A percentile compares a stretch with the other conserved stretches of the same genome.
Evolutionary conservation across 1,140 invertebrate species (phyloP).

Genomic region (Linepithema humile): DNA sequence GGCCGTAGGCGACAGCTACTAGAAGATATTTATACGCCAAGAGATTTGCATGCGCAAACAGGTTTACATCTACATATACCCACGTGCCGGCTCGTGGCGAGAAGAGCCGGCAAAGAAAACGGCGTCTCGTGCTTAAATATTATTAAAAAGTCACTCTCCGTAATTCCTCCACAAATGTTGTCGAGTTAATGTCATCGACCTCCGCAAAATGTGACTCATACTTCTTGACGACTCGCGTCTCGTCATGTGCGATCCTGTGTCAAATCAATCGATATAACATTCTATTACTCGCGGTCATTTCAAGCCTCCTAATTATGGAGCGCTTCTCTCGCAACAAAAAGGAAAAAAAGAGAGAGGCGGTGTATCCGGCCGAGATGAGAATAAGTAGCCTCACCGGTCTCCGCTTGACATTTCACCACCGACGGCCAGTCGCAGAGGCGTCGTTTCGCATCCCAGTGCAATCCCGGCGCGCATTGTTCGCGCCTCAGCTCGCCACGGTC

Average conservation of each 20-base stretch:
- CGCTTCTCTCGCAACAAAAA: neutral
- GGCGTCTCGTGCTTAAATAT: neutral
- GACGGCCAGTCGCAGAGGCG: conserved; percentile 92
- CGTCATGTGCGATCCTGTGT: neutral
- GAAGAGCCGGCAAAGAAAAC: neutral
- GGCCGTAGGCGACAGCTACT: conserved; percentile 40
- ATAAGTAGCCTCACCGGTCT: conserved; percentile 56
- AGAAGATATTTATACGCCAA: conserved; percentile 36
- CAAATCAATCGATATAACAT: neutral
- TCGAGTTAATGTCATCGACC: neutral
- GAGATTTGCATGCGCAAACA: conserved; percentile 48
- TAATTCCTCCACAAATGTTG: neutral
- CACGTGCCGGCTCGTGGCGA: neutral
- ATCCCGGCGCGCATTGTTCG: conserved; percentile 90
- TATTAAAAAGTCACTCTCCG: neutral
- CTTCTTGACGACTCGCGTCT: neutral
- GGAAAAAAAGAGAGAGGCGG: neutral
- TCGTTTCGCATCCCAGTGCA: conserved; percentile 90
- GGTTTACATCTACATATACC: conserved; percentile 29
- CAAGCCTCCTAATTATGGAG: neutral
- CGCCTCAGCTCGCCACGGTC: conserved; percentile 88
- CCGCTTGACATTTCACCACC: conserved; percentile 87
- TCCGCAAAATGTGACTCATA: neutral
- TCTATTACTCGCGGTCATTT: neutral
- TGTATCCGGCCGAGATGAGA: neutral